A percentile compares a stretch with the other conserved stretches of the same genome.
Conservation (phyloP, 2,113 vertebrate species). For the Andinoacara biseriatus region DNA sequence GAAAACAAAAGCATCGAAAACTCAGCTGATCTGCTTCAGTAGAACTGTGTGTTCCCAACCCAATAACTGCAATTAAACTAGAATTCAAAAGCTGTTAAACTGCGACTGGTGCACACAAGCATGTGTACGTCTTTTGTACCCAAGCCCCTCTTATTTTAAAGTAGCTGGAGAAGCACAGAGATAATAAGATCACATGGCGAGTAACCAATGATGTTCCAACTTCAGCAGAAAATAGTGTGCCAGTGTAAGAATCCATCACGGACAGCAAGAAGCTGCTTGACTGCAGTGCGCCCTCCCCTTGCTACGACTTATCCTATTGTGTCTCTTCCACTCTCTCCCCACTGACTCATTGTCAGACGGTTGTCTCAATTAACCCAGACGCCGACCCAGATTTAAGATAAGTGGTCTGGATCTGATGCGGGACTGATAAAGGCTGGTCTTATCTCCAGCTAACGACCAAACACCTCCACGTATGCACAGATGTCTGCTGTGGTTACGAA, state of each 20-base stretch:
- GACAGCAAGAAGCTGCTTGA: neutral
- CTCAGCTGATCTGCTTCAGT: neutral
- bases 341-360: conserved; percentile 46
- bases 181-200: neutral
- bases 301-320: neutral
- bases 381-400: conserved; percentile 57
- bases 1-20: neutral
- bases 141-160: neutral
- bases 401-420: conserved; percentile 50
- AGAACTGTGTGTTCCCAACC: neutral
- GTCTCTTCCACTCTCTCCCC: neutral
- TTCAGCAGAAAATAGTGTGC: neutral
- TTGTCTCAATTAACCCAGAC: conserved; percentile 70
- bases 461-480: conserved; percentile 13
- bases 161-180: neutral
- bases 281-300: neutral
- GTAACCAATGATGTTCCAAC: neutral
- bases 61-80: conserved; percentile 1
- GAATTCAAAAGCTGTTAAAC: neutral
- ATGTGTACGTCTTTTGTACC: too few species aligned
- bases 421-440: conserved; percentile 44
- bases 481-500: conserved; percentile 24
- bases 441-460: conserved; percentile 49
- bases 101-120: neutral
- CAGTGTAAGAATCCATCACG: neutral